These are phyloP conservation scores for Lysandra coridon DNA, from an alignment of 2,888 invertebrate species.

Conservation along the genomic window DNA sequence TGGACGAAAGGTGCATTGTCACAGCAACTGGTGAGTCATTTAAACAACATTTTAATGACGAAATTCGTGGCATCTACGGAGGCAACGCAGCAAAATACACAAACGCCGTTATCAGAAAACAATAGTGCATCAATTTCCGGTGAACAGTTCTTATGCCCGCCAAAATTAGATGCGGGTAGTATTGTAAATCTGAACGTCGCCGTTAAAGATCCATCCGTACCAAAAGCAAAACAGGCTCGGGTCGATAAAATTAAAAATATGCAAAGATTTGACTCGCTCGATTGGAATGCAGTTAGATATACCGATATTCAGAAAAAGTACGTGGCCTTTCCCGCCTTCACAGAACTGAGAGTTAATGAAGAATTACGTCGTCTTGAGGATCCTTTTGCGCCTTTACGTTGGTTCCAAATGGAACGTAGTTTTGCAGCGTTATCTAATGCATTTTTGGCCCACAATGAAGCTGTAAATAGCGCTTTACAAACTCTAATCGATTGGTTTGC, in stretches of 20 bases:
- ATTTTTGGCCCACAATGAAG: conserved; percentile 1
- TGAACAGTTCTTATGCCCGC: conserved; percentile 3
- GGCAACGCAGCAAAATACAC: background rate
- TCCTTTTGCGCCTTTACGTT: too few species aligned
- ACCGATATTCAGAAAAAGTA: too few species aligned
- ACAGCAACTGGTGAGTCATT: background rate
- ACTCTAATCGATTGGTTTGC: background rate
- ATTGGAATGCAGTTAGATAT: too few species aligned
- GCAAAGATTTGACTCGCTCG: too few species aligned
- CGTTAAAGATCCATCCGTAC: background rate
- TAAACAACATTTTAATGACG: background rate
- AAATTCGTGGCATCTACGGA: background rate
- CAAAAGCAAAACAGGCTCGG: background rate
- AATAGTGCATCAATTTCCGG: background rate
- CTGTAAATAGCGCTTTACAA: background rate
- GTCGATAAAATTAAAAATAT: too few species aligned
- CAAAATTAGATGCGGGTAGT: conserved; percentile 4
- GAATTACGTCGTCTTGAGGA: too few species aligned
- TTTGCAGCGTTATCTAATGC: background rate
- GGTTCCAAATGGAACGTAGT: background rate
- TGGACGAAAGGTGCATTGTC: background rate
- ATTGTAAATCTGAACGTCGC: background rate
- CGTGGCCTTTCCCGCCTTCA: too few species aligned
- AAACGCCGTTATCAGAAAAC: background rate
- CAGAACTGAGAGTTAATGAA: too few species aligned